Evolutionary conservation across 2,113 vertebrate genomes (phyloP).

Genomic region (Lycaon pictus): DNA sequence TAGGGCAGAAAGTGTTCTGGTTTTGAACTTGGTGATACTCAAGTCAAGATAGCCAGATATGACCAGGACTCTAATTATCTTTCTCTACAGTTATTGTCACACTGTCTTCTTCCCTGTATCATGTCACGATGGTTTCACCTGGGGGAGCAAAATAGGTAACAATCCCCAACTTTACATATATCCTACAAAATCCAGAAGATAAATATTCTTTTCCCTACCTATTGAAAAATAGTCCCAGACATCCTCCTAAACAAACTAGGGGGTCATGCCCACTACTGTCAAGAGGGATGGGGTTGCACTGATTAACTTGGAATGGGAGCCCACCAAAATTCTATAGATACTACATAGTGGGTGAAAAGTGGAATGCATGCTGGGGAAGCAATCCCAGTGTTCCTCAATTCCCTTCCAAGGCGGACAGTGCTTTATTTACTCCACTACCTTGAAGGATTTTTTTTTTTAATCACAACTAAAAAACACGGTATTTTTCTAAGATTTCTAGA

Average conservation of each 20-base stretch:
- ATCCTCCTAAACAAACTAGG: not conserved
- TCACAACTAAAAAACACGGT: not conserved
- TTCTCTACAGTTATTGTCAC: not conserved
- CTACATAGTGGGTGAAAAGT: not conserved
- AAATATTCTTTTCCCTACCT: not conserved
- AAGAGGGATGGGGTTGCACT: not conserved
- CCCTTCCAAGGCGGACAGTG: not conserved
- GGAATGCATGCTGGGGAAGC: not conserved
- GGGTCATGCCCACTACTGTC: not conserved
- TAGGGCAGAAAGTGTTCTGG: not conserved
- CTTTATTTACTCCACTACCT: not conserved
- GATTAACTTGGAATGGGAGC: too few species aligned
- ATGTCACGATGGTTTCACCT: not conserved
- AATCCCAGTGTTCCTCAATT: not conserved
- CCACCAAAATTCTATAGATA: not conserved
- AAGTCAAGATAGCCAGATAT: not conserved
- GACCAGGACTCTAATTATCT: not conserved
- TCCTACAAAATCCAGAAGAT: not conserved
- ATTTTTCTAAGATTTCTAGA: not conserved
- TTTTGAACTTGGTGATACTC: not conserved
- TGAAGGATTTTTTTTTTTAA: not conserved
- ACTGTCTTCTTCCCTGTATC: not conserved
- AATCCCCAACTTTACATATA: not conserved
- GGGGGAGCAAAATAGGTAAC: not conserved
- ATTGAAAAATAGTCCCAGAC: not conserved